Evolutionary conservation across 2,797 vertebrate genomes (phyloP).

Genomic region (Trachops cirrhosus): DNA sequence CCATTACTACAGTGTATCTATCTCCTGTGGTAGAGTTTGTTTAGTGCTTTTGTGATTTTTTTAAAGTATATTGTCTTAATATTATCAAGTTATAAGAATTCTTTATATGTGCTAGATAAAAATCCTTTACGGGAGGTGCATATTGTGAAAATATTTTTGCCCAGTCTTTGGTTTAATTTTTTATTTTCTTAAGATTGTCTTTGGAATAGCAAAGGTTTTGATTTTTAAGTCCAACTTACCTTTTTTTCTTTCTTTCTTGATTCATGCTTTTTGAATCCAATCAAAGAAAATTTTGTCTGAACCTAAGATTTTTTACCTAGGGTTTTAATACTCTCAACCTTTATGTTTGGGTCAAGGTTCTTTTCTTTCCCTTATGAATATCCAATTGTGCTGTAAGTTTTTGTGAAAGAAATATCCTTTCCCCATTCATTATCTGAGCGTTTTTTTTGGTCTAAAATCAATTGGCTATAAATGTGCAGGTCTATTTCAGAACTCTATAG

Average conservation of each 20-base stretch:
- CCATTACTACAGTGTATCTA: not conserved
- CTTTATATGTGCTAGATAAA: not conserved
- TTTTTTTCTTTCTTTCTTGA: not conserved
- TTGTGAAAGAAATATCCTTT: not conserved
- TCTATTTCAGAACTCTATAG: not conserved
- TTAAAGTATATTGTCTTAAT: not conserved
- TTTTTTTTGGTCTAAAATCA: not conserved
- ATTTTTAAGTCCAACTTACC: not conserved
- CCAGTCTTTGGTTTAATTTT: not conserved
- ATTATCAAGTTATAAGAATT: not conserved
- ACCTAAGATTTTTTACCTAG: not conserved
- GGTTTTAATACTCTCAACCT: not conserved
- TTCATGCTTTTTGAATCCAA: not conserved
- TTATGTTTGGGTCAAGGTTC: not conserved
- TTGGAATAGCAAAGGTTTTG: not conserved
- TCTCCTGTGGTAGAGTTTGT: not conserved
- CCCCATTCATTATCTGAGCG: not conserved
- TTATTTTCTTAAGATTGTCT: not conserved
- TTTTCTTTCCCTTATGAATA: not conserved
- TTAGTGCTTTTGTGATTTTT: not conserved
- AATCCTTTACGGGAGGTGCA: not conserved
- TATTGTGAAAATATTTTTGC: slow-evolving; percentile 23
- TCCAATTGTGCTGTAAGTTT: not conserved
- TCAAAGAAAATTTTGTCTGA: not conserved
- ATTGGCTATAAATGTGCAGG: not conserved